These are phyloP conservation scores for Sakesphorus luctuosus DNA, from an alignment of 2,113 vertebrate species.

Conservation along the genomic window DNA sequence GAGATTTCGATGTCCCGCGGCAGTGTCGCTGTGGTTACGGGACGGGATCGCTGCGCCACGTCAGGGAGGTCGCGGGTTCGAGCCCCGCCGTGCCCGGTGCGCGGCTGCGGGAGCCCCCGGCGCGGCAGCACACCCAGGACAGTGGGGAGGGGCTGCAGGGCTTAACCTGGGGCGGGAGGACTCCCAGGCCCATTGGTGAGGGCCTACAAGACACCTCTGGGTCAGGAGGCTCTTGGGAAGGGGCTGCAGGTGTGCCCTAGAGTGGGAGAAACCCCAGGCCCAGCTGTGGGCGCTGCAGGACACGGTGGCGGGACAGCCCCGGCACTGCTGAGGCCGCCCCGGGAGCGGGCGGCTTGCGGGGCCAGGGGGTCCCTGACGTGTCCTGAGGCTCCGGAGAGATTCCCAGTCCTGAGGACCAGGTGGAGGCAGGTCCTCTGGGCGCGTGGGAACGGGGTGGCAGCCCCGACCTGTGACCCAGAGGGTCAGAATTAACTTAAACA, in stretches of 20 bases:
- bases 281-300: too few relatives aligned
- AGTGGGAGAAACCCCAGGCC: background rate
- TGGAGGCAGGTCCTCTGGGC: fast-evolving
- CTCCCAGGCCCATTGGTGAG: fast-evolving
- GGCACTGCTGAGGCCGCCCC: fast-evolving
- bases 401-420: fast-evolving
- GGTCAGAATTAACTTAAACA: background rate
- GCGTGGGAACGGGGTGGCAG: fast-evolving
- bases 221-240: too few relatives aligned
- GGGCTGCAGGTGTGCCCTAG: too few relatives aligned
- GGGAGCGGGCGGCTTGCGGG: background rate
- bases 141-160: too few relatives aligned
- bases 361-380: fast-evolving
- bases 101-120: too few relatives aligned
- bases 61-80: fast-evolving
- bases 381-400: background rate
- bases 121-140: too few relatives aligned
- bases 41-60: background rate
- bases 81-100: background rate
- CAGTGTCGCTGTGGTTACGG: slow-evolving; percentile 25
- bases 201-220: background rate
- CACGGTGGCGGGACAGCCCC: background rate
- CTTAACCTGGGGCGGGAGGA: background rate
- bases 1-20: background rate
- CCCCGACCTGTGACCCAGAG: fast-evolving